phyloP scores from a whole-genome alignment of 2,113 vertebrate genomes.

The Leucoraja erinaceus region DNA sequence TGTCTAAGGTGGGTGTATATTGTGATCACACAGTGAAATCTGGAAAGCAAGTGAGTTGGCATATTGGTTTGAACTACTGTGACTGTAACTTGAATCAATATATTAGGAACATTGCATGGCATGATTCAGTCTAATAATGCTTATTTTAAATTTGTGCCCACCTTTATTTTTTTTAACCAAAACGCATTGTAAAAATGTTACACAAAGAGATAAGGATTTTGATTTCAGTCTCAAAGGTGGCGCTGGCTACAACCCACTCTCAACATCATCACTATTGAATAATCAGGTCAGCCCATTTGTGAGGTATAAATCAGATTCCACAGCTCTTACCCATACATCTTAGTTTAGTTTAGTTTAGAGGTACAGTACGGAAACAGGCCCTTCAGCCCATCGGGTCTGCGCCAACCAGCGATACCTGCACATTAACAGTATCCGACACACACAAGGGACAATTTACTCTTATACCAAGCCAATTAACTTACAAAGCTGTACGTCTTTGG shows the following conservation, averaged over 20 bases:
- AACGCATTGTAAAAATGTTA: background rate
- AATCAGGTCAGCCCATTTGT: background rate
- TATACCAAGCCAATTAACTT: no score
- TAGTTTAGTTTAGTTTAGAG: no score
- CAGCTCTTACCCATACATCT: background rate
- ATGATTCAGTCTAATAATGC: background rate
- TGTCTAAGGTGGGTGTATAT: background rate
- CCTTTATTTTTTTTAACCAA: background rate
- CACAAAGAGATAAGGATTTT: background rate
- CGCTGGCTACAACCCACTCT: background rate
- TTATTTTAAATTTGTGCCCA: background rate
- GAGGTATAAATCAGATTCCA: conserved; percentile 14
- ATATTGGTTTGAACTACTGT: background rate
- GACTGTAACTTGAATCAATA: background rate
- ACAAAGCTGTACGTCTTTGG: no score
- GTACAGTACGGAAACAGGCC: no score
- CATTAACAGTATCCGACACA: no score
- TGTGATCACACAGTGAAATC: background rate
- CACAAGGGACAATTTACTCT: no score
- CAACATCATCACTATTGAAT: background rate
- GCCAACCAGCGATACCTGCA: no score
- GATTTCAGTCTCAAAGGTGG: background rate
- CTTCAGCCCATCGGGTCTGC: no score
- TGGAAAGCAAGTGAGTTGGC: background rate
- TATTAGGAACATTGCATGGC: background rate